A percentile compares a stretch with the other conserved stretches of the same genome.
Conservation (phyloP, 2,797 vertebrate species). For the Prionace glauca region DNA sequence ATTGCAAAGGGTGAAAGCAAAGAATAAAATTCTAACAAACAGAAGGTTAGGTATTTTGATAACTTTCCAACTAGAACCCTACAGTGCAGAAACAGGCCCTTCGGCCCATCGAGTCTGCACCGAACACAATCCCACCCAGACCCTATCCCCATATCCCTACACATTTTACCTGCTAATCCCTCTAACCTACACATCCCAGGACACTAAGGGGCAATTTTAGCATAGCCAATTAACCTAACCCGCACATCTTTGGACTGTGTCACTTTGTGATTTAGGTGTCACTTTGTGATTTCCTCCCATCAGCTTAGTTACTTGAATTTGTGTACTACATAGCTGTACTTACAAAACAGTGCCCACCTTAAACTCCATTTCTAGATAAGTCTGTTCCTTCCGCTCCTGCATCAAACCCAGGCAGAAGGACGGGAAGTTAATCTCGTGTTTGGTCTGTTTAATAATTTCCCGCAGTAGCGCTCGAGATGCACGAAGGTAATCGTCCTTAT, state of each 20-base stretch:
- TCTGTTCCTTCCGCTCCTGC: slow-evolving; percentile 90
- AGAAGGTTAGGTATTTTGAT: neutral
- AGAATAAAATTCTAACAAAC: neutral
- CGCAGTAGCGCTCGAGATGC: slow-evolving; percentile 85
- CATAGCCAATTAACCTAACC: too few relatives aligned
- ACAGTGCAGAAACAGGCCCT: too few relatives aligned
- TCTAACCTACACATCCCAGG: too few relatives aligned
- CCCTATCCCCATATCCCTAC: too few relatives aligned
- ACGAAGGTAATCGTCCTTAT: slow-evolving; percentile 90
- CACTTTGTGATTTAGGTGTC: too few relatives aligned
- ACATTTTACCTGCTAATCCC: too few relatives aligned
- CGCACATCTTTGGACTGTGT: too few relatives aligned
- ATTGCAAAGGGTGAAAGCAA: neutral
- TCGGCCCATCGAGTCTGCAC: too few relatives aligned
- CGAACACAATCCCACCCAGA: too few relatives aligned
- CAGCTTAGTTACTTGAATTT: neutral
- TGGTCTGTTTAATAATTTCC: slow-evolving; percentile 97
- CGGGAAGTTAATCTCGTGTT: slow-evolving; percentile 97
- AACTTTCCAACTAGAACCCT: too few relatives aligned
- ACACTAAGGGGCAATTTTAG: too few relatives aligned
- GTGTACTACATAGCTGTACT: neutral
- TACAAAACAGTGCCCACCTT: slow-evolving; percentile 62
- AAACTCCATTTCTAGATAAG: slow-evolving; percentile 88
- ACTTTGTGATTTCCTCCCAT: neutral
- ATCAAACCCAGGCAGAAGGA: slow-evolving; percentile 95